Base-by-base conservation (phyloP, 1,140 invertebrate genomes). In the Hestina assimilis region DNA sequence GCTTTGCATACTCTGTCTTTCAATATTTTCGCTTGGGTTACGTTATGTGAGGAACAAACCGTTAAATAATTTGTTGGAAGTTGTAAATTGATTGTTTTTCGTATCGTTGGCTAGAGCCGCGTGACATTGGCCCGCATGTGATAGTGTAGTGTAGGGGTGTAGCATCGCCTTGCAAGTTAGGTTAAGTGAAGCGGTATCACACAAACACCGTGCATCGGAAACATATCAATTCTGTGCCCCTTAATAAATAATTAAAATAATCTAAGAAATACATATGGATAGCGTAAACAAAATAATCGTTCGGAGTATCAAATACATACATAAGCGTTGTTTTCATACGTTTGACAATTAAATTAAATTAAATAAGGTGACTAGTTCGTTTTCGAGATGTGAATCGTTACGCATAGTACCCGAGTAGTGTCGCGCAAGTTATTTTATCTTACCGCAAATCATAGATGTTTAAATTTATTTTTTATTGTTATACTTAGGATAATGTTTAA, bases 211-310 rank as follows among this genome's bases (percentile, higher is more conserved):
- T 87, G 79, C 80, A 89, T 89, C 87, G 87, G 85, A 89, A 89
- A 90, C 89, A 90, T 90, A 90, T 90, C 89, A 90, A 89, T 84
- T 88, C 87, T 90, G 89, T 90, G 89, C 89, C 89, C 89, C 89
- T 89, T 89, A 89, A 80, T 84, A 84, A 83, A 78, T 86, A 86
- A 75, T 79, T 86, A 83, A 84, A 72, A 71, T 84, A 87, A 79
- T 78, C 69, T 86, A 86, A 83, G 83, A 88, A 75, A 88, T 86
- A 86, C 82, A 85, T 89, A 88, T 86, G 79, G 75, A 81, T 87
- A 86, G 80, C 79, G 75, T 79, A 79, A 87, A 87, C 69, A 84
- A 87, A 85, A 79, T 79, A 80, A 79, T 80, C 75, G 69, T 83
- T 83, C 69, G 76, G 71, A 86, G 79, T 87, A 87, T 84, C 74